phyloP scores from a whole-genome alignment of 1,140 invertebrate genomes.

The Lanistes nyassanus region DNA sequence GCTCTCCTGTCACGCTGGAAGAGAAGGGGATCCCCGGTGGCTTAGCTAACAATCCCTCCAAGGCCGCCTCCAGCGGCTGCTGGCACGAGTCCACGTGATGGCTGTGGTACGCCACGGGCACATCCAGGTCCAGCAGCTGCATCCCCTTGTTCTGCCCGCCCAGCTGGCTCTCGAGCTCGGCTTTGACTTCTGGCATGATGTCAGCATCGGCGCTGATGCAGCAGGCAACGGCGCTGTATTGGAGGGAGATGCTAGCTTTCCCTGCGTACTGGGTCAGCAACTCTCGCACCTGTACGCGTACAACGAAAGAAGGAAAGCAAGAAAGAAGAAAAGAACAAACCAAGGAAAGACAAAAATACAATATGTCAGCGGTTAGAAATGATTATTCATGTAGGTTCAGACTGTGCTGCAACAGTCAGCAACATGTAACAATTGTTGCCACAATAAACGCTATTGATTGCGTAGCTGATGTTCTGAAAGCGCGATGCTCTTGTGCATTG shows the following conservation, averaged over 20 bases:
- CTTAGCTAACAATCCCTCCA: slow-evolving; percentile 19
- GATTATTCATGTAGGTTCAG: too few species aligned
- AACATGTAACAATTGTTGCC: too few species aligned
- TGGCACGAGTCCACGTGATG: slow-evolving; percentile 33
- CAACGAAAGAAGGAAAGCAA: too few species aligned
- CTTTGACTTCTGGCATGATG: slow-evolving; percentile 26
- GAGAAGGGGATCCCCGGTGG: slow-evolving; percentile 29
- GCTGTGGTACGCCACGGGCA: slow-evolving; percentile 48
- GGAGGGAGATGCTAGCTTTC: slow-evolving; percentile 41
- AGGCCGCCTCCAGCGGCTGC: slow-evolving; percentile 14
- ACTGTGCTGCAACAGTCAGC: too few species aligned
- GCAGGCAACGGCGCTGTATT: slow-evolving; percentile 42
- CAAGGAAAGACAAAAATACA: too few species aligned
- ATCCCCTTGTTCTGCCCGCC: slow-evolving; percentile 15
- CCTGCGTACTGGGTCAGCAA: slow-evolving; percentile 22
- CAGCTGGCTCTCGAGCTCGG: neutral
- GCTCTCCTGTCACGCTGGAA: slow-evolving; percentile 44
- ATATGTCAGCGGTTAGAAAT: too few species aligned
- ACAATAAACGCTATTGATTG: too few species aligned
- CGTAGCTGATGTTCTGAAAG: too few species aligned
- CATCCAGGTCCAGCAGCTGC: slow-evolving; percentile 29
- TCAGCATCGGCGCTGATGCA: slow-evolving; percentile 45
- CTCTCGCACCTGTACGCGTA: slow-evolving; percentile 10
- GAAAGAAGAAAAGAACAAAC: too few species aligned
- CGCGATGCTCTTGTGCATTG: too few species aligned